A percentile compares a stretch with the other conserved stretches of the same genome.
Conservation (phyloP, 2,888 invertebrate species). For the Mystacides longicornis region DNA sequence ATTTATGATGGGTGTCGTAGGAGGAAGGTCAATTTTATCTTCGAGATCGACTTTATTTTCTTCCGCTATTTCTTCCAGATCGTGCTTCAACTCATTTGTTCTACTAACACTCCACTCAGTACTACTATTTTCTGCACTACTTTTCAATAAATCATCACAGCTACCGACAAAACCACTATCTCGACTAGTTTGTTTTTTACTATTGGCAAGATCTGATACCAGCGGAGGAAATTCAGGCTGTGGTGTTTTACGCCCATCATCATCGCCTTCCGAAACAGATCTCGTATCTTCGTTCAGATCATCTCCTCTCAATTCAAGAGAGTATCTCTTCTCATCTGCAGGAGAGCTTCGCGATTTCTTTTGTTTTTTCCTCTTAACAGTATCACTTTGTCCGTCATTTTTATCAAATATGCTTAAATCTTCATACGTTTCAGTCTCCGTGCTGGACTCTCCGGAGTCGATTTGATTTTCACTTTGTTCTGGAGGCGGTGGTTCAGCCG, state of each 20-base stretch:
- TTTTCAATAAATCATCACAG: slow-evolving; percentile 75
- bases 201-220: slow-evolving; percentile 52
- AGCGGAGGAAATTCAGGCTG: slow-evolving; percentile 57
- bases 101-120: slow-evolving; percentile 27
- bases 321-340: slow-evolving; percentile 57
- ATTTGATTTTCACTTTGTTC: slow-evolving; percentile 40
- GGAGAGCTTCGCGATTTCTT: slow-evolving; percentile 60
- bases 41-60: slow-evolving; percentile 51
- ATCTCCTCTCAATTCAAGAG: slow-evolving; percentile 54
- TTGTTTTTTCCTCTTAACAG: slow-evolving; percentile 75
- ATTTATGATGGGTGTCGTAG: slow-evolving; percentile 46
- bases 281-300: slow-evolving; percentile 52
- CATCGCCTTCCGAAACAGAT: slow-evolving; percentile 57
- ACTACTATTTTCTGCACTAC: slow-evolving; percentile 43
- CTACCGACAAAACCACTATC: slow-evolving; percentile 87
- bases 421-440: slow-evolving; percentile 69
- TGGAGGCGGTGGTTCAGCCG: slow-evolving; percentile 41
- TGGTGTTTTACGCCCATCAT: slow-evolving; percentile 58
- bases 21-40: slow-evolving; percentile 46
- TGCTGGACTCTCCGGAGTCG: slow-evolving; percentile 54
- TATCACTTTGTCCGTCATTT: slow-evolving; percentile 70
- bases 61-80: slow-evolving; percentile 53
- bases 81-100: slow-evolving; percentile 43
- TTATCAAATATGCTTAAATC: slow-evolving; percentile 60
- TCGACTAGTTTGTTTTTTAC: slow-evolving; percentile 73